These are phyloP conservation scores for Elephas maximus DNA, from an alignment of 2,113 vertebrate genomes.

Conservation along the genomic window DNA sequence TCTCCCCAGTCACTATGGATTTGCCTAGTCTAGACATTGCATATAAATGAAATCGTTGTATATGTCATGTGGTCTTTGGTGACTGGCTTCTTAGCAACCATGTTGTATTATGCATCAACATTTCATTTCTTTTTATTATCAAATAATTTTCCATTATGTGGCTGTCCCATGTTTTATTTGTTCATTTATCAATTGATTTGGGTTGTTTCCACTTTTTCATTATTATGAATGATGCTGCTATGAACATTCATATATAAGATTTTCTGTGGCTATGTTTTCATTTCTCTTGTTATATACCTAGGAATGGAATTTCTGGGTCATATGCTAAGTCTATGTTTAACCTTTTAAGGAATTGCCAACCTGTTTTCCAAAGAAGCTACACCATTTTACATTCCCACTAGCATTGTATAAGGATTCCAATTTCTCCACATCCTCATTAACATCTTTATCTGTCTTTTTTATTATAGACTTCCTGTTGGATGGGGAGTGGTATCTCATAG, in stretches of 20 bases:
- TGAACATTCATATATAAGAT: neutral
- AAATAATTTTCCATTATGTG: neutral
- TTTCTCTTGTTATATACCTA: neutral
- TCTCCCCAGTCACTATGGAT: neutral
- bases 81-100: slow-evolving; percentile 1
- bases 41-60: neutral
- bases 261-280: neutral
- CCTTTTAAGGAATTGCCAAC: slow-evolving; percentile 19
- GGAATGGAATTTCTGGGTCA: neutral
- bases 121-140: slow-evolving; percentile 22
- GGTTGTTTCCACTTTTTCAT: slow-evolving; percentile 9
- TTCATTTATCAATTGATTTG: slow-evolving; percentile 12
- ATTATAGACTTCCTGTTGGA: neutral
- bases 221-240: neutral
- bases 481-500: neutral
- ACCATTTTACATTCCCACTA: slow-evolving; percentile 36
- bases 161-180: neutral
- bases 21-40: neutral
- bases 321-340: neutral
- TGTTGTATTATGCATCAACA: slow-evolving; percentile 1
- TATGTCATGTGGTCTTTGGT: slow-evolving; percentile 37
- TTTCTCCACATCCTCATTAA: slow-evolving; percentile 2
- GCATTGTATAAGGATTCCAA: neutral
- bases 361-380: slow-evolving; percentile 7
- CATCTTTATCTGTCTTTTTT: slow-evolving; percentile 4